Evolutionary conservation across 1,140 invertebrate genomes (phyloP), one percentile per base, ranked within the genome.

Genomic region (Ladona fulva): DNA sequence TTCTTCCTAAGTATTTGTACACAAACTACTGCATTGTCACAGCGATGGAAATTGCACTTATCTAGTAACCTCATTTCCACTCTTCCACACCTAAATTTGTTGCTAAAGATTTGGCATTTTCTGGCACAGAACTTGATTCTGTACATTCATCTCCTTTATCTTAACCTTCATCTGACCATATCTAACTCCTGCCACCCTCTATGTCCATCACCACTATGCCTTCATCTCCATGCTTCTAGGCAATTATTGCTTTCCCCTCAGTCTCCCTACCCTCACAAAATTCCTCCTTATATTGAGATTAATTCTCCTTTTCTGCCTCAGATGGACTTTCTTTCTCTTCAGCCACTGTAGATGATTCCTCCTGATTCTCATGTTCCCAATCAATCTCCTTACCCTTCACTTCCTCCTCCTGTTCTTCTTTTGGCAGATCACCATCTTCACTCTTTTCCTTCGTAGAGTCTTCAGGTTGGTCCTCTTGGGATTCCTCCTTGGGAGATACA

Each of bases 311-410:
- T 7, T 12, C 52, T 5, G 16, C 37, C 6, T 77, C 76, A 77
- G 25, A 25, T 24, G 44, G 14, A 59, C 16, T n/a, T 25, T 24
- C 12, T 25, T 66, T 25, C 24, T 24, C 24, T 1, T 19, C n/a
- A 25, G 44, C 75, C 0, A n/a, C 25, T 44, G 25, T 24, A 42
- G 44, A 22, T 19, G 75, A n/a, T 37, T n/a, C 42, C 7, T 79
- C 78, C 8, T 83, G 81, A 19, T 82, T 83, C 3, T 59, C 24
- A 73, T 42, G 24, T 74, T 79, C 76, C 29, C 25, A 22, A 37
- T 76, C 52, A 12, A 24, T 73, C 37, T 77, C 66, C 19, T 52
- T 42, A 22, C 25, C 75, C 24, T n/a, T 73, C 76, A 22, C 59
- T n/a, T 16, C 59, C 19, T 74, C 75, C 37, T 77, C 75, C 5